phyloP scores from a whole-genome alignment of 1,140 invertebrate genomes.

The Cotesia chilonis region DNA sequence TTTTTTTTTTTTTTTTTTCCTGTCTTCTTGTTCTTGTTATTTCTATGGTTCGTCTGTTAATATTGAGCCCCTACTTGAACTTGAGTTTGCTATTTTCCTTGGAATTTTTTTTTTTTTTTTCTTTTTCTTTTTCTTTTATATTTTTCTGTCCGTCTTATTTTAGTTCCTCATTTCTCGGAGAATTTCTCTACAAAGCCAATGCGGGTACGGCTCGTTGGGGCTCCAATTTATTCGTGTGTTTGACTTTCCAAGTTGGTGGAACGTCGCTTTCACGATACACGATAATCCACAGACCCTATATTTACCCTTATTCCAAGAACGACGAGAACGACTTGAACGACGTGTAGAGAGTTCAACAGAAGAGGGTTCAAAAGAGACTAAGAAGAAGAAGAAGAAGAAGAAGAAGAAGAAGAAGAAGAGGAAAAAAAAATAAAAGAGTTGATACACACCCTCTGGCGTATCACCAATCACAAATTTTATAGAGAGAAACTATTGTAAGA shows the following conservation, averaged over 20 bases:
- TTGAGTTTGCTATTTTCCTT: not conserved
- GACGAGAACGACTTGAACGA: constrained; percentile 23
- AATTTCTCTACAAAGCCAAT: constrained; percentile 9
- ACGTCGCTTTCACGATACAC: constrained; percentile 41
- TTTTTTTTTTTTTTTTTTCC: not conserved
- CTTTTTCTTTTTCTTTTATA: not conserved
- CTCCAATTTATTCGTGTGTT: constrained; percentile 41
- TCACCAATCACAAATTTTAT: too few species aligned
- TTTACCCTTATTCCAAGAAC: constrained; percentile 31
- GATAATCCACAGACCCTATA: constrained; percentile 40
- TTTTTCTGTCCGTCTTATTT: not conserved
- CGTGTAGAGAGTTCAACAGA: not conserved
- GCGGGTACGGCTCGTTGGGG: constrained; percentile 13
- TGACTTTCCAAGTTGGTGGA: constrained; percentile 38
- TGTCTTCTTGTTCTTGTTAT: too few species aligned
- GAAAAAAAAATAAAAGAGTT: not conserved
- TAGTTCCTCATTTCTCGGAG: not conserved
- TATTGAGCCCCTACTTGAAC: too few species aligned
- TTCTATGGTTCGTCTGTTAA: too few species aligned
- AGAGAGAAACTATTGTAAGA: too few species aligned
- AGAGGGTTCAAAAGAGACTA: constrained; percentile 5
- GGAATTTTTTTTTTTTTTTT: not conserved
- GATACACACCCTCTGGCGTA: not conserved
- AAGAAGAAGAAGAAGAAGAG: not conserved
- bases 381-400: not conserved